Evolutionary conservation across 2,113 vertebrate species (phyloP).

Genomic region (Pygoscelis adeliae): DNA sequence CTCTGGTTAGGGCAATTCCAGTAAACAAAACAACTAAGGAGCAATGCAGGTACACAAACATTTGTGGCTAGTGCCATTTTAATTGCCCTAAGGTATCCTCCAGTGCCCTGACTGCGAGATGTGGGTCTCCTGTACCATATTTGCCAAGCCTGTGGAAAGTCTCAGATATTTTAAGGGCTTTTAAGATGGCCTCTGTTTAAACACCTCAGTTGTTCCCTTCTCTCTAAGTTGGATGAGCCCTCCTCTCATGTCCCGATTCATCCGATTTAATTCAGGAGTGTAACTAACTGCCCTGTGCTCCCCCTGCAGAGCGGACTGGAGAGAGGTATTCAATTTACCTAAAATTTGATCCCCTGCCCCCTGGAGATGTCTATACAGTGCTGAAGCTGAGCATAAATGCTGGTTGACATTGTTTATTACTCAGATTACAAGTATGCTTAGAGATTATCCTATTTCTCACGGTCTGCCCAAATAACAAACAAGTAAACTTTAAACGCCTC

Average conservation of each 20-base stretch:
- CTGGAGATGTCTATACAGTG: neutral
- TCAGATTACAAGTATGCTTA: neutral
- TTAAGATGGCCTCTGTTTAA: neutral
- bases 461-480: neutral
- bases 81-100: neutral
- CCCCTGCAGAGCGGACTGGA: neutral
- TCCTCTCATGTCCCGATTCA: accelerated
- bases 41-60: neutral
- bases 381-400: neutral
- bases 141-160: neutral
- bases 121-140: neutral
- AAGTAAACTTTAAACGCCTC: neutral
- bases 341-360: neutral
- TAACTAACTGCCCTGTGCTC: neutral
- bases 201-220: neutral
- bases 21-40: neutral
- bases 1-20: neutral
- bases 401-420: neutral
- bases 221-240: neutral
- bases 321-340: neutral
- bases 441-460: neutral
- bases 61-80: neutral
- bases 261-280: neutral
- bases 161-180: neutral
- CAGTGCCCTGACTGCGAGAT: neutral